A percentile compares a stretch with the other conserved stretches of the same genome.
Conservation (phyloP, 2,113 vertebrate genomes). For the Psammodynastes pulverulentus region DNA sequence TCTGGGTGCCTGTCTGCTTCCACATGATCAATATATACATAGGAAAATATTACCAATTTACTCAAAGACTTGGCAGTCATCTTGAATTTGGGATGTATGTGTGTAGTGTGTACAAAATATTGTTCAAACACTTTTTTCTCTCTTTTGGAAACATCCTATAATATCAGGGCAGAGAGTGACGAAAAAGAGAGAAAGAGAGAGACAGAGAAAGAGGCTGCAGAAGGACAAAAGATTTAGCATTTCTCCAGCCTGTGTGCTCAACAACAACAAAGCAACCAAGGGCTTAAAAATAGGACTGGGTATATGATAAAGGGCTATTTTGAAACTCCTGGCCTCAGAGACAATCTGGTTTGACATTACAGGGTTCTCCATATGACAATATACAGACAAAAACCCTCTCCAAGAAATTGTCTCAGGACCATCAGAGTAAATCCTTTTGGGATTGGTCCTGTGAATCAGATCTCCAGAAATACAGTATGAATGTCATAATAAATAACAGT, state of each 20-base stretch:
- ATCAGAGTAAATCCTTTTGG: background rate
- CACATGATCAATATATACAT: background rate
- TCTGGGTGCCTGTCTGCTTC: background rate
- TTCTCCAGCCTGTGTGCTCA: background rate
- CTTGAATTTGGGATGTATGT: background rate
- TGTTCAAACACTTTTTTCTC: background rate
- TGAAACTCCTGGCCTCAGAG: background rate
- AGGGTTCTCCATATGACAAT: background rate
- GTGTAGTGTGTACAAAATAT: background rate
- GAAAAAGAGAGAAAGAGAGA: background rate
- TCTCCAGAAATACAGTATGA: background rate
- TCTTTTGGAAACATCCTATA: background rate
- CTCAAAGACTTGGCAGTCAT: background rate
- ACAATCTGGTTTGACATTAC: background rate
- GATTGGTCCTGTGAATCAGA: background rate
- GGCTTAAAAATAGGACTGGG: constrained; percentile 5
- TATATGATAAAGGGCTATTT: background rate
- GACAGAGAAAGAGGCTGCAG: background rate
- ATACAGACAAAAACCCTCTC: background rate
- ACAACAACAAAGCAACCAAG: background rate
- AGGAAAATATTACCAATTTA: background rate
- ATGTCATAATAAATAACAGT: background rate
- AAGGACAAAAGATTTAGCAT: background rate
- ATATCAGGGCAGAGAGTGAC: background rate
- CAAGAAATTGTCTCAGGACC: background rate